These are phyloP conservation scores for Hippopotamus amphibius DNA, from an alignment of 2,113 vertebrate species.

Conservation along the genomic window DNA sequence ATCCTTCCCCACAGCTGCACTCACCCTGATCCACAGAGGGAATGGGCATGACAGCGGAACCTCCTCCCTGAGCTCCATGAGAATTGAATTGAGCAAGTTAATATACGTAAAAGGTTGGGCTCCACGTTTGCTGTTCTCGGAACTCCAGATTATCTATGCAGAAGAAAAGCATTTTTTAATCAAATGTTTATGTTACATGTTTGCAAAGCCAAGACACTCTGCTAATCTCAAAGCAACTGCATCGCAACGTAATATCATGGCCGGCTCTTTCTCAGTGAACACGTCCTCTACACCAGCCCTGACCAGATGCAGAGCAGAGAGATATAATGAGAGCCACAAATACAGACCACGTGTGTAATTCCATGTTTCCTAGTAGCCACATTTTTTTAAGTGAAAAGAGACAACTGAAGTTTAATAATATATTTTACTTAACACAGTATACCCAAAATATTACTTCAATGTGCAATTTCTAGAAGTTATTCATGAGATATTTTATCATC, in stretches of 20 bases:
- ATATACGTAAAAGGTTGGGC: neutral
- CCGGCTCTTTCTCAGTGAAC: neutral
- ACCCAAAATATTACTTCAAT: neutral
- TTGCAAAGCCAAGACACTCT: neutral
- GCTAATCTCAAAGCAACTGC: neutral
- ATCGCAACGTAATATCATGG: rapidly evolving
- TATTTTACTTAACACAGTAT: neutral
- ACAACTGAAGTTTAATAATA: neutral
- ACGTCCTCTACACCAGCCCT: neutral
- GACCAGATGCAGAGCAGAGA: neutral
- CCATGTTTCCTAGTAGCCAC: neutral
- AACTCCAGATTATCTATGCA: neutral
- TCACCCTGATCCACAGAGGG: no score
- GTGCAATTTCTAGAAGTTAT: neutral
- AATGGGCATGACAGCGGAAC: neutral
- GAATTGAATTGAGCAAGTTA: neutral
- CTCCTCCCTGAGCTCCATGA: neutral
- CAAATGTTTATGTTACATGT: neutral
- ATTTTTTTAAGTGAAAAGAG: neutral
- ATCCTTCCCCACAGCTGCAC: no score
- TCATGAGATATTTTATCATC: neutral
- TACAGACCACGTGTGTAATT: neutral
- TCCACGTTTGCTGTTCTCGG: neutral
- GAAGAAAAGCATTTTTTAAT: neutral
- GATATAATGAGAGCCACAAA: neutral